Base-by-base conservation (phyloP, 2,888 invertebrate species). In the Thymelicus acteon region DNA sequence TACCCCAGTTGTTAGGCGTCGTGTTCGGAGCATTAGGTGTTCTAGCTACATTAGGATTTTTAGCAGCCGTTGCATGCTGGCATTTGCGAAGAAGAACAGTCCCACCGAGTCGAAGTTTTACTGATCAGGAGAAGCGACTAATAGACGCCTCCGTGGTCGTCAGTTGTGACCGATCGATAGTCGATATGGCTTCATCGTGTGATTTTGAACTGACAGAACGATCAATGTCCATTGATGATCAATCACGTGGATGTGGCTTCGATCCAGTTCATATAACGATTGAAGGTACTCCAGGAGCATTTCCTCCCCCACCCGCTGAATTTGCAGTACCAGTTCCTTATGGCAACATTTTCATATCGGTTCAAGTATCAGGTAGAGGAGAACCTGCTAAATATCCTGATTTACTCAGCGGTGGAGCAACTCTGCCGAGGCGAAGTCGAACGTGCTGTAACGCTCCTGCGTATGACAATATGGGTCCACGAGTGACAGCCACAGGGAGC, bases 401-500 rank as follows among this genome's bases (percentile, higher is more conserved):
- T 89, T 92, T 97, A 75, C 89, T 97, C 76, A 92, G 90, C 74
- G 87, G 90, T 74, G 87, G 90, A 71, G 89, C 93, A 39, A 91
- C 94, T 71, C 78, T 95, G 54, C 95, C 95, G 8, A 84, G 95
- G 67, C 85, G 95, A 64, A 91, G 85, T 75, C 84, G 92, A 72
- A 90, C 87, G 57, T 94, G 91, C 75, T 95, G 91, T 85, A 88
- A 93, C 48, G 94, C 91, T 76, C 96, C 96, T 48, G 97, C 97
- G 65, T 98, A 98, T 86, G 98, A 98, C 89, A 98, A 98, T 88
- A 97, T 98, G 97, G 98, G 98, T 0, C 97, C 97, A 52, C 95
- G 98, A 79, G 97, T 98, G 67, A 98, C 98, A n/a, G 98, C 97
- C 13, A 97, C 97, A 0, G 87, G 98, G 95, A 82, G 97, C 95